phyloP scores from a whole-genome alignment of 1,140 invertebrate species.

The Sycophaga agraensis region DNA sequence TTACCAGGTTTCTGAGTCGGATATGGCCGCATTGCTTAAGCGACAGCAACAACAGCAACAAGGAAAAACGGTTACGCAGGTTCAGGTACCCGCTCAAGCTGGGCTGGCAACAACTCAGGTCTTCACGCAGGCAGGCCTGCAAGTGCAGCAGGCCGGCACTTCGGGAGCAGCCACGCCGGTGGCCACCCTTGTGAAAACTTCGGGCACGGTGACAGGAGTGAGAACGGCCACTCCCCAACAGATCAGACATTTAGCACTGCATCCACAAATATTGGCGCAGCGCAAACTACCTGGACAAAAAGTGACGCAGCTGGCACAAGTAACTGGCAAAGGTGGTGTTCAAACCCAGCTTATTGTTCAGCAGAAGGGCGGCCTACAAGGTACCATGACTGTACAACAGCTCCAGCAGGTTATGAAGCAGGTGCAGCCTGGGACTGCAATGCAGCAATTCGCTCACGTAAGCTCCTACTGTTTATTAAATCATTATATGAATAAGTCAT shows the following conservation, averaged over 20 bases:
- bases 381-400: constrained; percentile 74
- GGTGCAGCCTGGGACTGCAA: constrained; percentile 57
- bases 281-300: constrained; percentile 64
- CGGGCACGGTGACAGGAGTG: constrained; percentile 53
- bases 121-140: constrained; percentile 61
- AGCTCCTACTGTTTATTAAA: constrained; percentile 33
- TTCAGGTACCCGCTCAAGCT: constrained; percentile 52
- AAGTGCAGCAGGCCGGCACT: constrained; percentile 55
- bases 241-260: constrained; percentile 68
- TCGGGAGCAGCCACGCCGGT: constrained; percentile 52
- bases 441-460: constrained; percentile 59
- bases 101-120: constrained; percentile 60
- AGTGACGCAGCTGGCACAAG: constrained; percentile 62
- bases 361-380: constrained; percentile 64
- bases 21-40: constrained; percentile 69
- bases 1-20: constrained; percentile 62
- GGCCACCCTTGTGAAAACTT: constrained; percentile 64
- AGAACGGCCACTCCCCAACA: constrained; percentile 65
- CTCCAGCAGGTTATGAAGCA: constrained; percentile 76
- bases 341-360: constrained; percentile 67
- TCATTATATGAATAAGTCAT: background rate
- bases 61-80: constrained; percentile 53
- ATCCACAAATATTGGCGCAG: constrained; percentile 67
- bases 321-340: constrained; percentile 57
- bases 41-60: constrained; percentile 64